Percentiles rank a stretch among this genome's conserved stretches.
phyloP scores from a whole-genome alignment of 2,888 invertebrate species.

The Tromatobia lineatoria region DNA sequence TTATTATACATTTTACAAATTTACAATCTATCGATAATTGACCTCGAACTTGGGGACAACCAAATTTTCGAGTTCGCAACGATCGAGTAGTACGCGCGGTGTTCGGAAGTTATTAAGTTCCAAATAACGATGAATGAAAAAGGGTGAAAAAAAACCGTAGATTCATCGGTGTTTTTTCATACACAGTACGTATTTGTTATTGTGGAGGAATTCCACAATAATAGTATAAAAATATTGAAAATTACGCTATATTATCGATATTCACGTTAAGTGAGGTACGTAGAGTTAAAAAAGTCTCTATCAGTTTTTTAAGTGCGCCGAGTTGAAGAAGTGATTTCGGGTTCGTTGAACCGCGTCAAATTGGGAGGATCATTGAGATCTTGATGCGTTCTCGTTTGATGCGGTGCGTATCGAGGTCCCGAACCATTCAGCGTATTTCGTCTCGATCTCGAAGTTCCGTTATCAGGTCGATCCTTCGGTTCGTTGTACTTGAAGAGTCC shows the following conservation, averaged over 20 bases:
- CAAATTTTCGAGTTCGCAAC: no score
- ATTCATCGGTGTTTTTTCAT: not conserved
- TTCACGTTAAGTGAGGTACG: not conserved
- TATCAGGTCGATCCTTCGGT: conserved; percentile 81
- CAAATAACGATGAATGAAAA: not conserved
- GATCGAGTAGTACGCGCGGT: no score
- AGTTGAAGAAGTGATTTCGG: not conserved
- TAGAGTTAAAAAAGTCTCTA: not conserved
- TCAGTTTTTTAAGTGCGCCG: not conserved
- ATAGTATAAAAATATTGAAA: conserved; percentile 17
- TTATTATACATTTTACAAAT: no score
- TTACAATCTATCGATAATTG: no score
- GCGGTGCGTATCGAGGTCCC: conserved; percentile 85
- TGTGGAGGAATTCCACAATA: not conserved
- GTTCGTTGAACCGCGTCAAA: not conserved
- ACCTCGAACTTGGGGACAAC: no score
- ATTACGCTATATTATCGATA: not conserved
- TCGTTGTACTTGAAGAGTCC: conserved; percentile 93
- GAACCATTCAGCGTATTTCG: conserved; percentile 71
- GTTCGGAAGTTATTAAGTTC: no score
- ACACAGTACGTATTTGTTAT: not conserved
- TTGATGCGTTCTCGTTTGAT: not conserved
- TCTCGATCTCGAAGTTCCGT: conserved; percentile 62
- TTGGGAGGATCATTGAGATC: not conserved
- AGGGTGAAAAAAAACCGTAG: not conserved